Conservation (phyloP, 2,797 vertebrate species). For the Pygocentrus nattereri region DNA sequence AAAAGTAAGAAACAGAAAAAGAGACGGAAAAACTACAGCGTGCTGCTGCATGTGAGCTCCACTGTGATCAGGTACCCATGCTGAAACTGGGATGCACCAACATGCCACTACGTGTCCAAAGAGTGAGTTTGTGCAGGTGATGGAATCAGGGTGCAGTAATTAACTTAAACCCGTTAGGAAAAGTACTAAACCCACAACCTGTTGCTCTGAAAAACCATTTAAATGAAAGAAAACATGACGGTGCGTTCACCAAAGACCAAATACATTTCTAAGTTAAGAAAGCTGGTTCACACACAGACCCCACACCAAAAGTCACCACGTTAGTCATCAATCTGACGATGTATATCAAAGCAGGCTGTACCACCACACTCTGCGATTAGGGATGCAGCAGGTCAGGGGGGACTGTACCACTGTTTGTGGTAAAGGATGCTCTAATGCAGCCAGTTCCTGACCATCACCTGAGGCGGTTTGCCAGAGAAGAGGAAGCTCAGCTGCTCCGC, state of each 20-base stretch:
- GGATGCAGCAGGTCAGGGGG: background rate
- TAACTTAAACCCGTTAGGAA: too few relatives aligned
- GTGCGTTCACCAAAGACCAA: background rate
- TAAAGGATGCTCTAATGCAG: background rate
- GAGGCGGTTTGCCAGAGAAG: constrained; percentile 81
- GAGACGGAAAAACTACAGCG: background rate
- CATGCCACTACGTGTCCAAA: too few relatives aligned
- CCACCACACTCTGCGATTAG: constrained; percentile 13
- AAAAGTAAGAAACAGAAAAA: background rate
- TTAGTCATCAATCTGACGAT: background rate
- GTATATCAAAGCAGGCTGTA: background rate
- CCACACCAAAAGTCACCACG: background rate
- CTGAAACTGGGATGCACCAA: constrained; percentile 13
- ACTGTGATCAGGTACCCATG: background rate
- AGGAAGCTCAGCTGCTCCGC: constrained; percentile 89
- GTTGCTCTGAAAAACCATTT: too few relatives aligned
- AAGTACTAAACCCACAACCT: too few relatives aligned
- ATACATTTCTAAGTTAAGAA: background rate
- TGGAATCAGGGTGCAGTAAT: background rate
- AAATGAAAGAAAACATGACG: too few relatives aligned
- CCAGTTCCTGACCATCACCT: constrained; percentile 72
- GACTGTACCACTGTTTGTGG: background rate
- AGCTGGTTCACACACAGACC: background rate
- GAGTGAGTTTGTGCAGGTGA: too few relatives aligned
- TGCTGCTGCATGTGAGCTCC: background rate